Percentiles rank a stretch among this genome's conserved stretches.
These are phyloP conservation scores for Oxystoma pomonae DNA, from an alignment of 2,888 invertebrate genomes.

Conservation along the genomic window DNA sequence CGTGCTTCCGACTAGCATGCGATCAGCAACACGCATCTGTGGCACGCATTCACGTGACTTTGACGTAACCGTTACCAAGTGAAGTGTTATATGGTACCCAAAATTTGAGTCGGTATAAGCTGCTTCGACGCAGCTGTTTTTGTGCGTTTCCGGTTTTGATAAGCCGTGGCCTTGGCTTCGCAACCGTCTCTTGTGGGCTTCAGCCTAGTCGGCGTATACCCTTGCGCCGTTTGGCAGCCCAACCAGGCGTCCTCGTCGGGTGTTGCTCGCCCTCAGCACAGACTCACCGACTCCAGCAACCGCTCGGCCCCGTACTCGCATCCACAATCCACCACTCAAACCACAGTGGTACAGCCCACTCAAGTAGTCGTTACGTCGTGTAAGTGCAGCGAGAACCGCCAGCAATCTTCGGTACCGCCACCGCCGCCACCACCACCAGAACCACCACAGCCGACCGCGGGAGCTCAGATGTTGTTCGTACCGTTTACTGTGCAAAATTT, in stretches of 20 bases:
- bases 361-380: slow-evolving; percentile 41
- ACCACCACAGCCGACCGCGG: slow-evolving; percentile 20
- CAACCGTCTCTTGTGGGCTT: slow-evolving; percentile 50
- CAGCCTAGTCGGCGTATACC: slow-evolving; percentile 55
- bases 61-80: slow-evolving; percentile 4
- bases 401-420: not conserved
- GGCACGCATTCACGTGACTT: slow-evolving; percentile 36
- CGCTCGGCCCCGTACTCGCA: slow-evolving; percentile 29
- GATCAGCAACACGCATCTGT: slow-evolving; percentile 44
- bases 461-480: slow-evolving; percentile 50
- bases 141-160: slow-evolving; percentile 28
- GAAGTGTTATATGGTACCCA: slow-evolving; percentile 7
- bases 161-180: slow-evolving; percentile 48
- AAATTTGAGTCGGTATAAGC: slow-evolving; percentile 6
- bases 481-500: slow-evolving; percentile 49
- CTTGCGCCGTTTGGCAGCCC: slow-evolving; percentile 53
- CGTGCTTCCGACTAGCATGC: slow-evolving; percentile 36
- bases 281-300: slow-evolving; percentile 20
- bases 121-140: slow-evolving; percentile 28
- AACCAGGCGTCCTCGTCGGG: slow-evolving; percentile 19
- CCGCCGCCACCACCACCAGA: not conserved
- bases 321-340: slow-evolving; percentile 31
- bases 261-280: slow-evolving; percentile 27
- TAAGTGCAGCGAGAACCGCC: slow-evolving; percentile 38
- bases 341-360: slow-evolving; percentile 33